Conservation (phyloP, 2,797 vertebrate genomes). For the Artibeus jamaicensis region DNA sequence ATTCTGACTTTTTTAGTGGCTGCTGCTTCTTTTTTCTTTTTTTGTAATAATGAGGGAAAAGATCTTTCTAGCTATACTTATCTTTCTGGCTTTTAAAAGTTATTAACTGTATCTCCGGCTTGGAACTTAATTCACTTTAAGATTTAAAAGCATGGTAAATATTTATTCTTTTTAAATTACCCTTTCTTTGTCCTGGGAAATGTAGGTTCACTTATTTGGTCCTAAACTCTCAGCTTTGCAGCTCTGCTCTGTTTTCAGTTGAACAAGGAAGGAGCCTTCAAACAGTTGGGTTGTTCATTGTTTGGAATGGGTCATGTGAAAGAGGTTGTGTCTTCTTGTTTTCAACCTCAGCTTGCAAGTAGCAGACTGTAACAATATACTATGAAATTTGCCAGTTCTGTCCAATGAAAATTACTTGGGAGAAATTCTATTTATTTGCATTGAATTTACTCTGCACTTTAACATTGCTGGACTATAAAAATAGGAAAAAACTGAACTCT, state of each 20-base stretch:
- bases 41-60: conserved; percentile 36
- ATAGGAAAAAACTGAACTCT: neutral
- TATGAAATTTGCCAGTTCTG: neutral
- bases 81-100: conserved; percentile 62
- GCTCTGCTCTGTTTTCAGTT: conserved; percentile 34
- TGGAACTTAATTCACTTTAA: conserved; percentile 51
- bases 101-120: neutral
- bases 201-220: conserved; percentile 14
- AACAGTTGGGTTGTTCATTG: neutral
- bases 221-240: conserved; percentile 33
- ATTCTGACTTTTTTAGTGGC: conserved; percentile 53
- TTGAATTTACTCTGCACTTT: neutral
- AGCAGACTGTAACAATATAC: neutral
- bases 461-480: conserved; percentile 29
- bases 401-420: conserved; percentile 10
- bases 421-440: neutral
- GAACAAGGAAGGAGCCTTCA: neutral
- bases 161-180: conserved; percentile 20
- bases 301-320: neutral
- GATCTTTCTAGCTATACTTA: conserved; percentile 57
- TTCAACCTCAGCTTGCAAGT: conserved; percentile 23
- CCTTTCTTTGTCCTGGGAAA: conserved; percentile 37
- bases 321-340: neutral
- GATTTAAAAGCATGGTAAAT: neutral
- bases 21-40: conserved; percentile 45